Conservation (phyloP, 2,113 vertebrate species). For the Hippocampus comes region DNA sequence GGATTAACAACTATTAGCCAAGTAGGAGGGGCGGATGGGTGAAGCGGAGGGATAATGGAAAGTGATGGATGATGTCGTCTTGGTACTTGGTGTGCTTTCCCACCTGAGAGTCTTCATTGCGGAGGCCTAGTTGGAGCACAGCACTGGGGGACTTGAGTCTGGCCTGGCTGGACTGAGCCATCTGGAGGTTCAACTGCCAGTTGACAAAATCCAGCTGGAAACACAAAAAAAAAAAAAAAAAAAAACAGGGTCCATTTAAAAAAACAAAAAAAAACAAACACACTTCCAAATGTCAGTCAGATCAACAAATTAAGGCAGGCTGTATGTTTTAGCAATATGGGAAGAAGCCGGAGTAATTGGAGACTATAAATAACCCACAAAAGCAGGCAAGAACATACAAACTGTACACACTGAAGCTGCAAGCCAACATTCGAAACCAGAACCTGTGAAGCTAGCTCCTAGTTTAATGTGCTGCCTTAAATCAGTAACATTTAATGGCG, state of each 20-base stretch:
- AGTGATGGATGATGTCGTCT: slow-evolving; percentile 6
- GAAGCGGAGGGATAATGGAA: background rate
- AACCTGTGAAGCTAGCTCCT: background rate
- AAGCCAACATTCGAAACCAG: too few relatives aligned
- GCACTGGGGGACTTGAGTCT: slow-evolving; percentile 86
- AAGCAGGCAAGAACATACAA: too few relatives aligned
- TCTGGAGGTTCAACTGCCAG: slow-evolving; percentile 95
- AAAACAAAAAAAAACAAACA: background rate
- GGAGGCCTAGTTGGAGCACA: slow-evolving; percentile 84
- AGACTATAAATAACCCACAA: too few relatives aligned
- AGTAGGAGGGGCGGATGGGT: slow-evolving; percentile 24
- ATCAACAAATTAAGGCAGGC: too few relatives aligned
- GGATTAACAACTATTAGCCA: slow-evolving; percentile 55
- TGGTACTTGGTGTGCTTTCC: slow-evolving; percentile 6
- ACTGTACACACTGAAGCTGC: too few relatives aligned
- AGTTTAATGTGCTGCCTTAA: background rate
- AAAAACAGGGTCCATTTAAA: background rate
- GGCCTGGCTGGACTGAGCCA: slow-evolving; percentile 85
- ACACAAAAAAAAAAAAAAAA: slow-evolving; percentile 39
- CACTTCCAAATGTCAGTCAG: background rate
- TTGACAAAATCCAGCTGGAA: slow-evolving; percentile 85
- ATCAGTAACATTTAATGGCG: background rate
- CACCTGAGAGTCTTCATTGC: slow-evolving; percentile 86
- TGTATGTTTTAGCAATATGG: too few relatives aligned
- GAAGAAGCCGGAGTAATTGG: too few relatives aligned